Evolutionary conservation across 2,797 vertebrate genomes (phyloP).

Genomic region (Sciurus vulgaris): DNA sequence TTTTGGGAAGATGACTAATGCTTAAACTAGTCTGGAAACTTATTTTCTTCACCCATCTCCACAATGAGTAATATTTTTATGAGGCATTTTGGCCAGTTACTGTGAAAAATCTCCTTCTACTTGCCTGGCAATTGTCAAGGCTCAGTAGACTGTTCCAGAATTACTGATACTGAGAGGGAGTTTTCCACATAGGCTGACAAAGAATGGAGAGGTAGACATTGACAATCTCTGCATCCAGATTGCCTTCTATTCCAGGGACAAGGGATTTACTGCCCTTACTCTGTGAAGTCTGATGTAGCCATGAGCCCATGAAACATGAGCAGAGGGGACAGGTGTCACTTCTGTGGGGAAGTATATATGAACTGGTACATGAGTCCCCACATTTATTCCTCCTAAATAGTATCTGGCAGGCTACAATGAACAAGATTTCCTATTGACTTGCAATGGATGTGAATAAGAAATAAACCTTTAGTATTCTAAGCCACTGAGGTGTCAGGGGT

Average conservation of each 20-base stretch:
- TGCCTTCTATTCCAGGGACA: neutral
- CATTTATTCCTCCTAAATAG: neutral
- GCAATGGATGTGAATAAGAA: neutral
- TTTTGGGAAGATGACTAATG: neutral
- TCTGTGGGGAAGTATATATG: neutral
- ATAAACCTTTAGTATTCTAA: neutral
- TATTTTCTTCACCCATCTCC: neutral
- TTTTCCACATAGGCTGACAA: fast-evolving
- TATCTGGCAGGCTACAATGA: neutral
- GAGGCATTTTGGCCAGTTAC: neutral
- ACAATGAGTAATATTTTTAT: neutral
- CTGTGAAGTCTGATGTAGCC: neutral
- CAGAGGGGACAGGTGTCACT: neutral
- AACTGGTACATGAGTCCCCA: neutral
- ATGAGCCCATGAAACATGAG: neutral
- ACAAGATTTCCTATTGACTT: too few species aligned
- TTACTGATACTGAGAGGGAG: fast-evolving
- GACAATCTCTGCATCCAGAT: fast-evolving
- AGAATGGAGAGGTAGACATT: fast-evolving
- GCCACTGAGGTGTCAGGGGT: neutral
- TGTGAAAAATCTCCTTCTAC: neutral
- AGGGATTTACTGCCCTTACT: fast-evolving
- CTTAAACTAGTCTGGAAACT: neutral
- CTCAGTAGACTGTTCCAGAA: neutral
- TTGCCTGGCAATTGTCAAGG: neutral